Evolutionary conservation across 2,888 invertebrate species (phyloP), one percentile per base, ranked within the genome.

Genomic region (Tinea trinotella): DNA sequence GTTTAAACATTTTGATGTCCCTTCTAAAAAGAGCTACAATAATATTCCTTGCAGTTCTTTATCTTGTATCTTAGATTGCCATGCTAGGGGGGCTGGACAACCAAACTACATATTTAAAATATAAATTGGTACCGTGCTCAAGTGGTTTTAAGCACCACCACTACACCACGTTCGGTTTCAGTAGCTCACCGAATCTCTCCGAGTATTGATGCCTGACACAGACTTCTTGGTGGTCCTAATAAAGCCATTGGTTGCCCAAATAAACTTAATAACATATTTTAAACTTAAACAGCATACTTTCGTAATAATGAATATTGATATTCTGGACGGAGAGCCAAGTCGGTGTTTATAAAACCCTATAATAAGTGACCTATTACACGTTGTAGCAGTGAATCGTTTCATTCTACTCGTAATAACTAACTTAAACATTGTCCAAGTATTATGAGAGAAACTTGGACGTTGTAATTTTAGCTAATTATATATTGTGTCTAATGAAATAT

Each of bases 361-460:
- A 72, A 77, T 82, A 76, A 82, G 71, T 73, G 67, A 68, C 61
- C 70, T 68, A 83, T 85, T 83, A 83, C 72, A 64, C 64, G 76
- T 74, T 69, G 76, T 72, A 76, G 71, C 67, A 71, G 65, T 68
- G 69, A 68, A n/a, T 73, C 69, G 67, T 68, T 70, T 72, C 64
- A 50, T 30, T 48, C 61, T 58, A 67, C 67, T 82, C n/a, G n/a
- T n/a, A 82, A 84, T 82, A 70, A 74, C 68, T 70, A 76, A 69
- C 72, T 71, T 79, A 70, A 80, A 76, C 76, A 72, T 74, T 74
- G 74, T 71, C 76, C 73, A 74, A 12, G 10, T 30, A 30, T 30
- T 30, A 30, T 30, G 30, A 30, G 30, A n/a, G 30, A 3, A 30
- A n/a, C 30, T 30, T 30, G 30, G n/a, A 7, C 30, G 30, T 30